Conservation (phyloP, 2,797 vertebrate species). For the Lepus oiostolus region DNA sequence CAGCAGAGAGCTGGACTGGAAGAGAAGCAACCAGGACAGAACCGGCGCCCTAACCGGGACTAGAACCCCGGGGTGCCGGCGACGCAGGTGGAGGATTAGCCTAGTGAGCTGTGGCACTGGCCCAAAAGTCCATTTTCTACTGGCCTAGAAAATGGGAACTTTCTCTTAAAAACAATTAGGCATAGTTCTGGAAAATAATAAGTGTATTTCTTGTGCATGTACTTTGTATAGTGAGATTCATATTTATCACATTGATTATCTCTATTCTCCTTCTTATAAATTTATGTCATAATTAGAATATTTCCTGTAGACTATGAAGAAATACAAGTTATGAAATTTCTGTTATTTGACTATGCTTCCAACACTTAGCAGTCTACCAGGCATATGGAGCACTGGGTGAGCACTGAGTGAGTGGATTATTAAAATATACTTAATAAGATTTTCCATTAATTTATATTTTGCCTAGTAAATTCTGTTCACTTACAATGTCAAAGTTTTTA, state of each 20-base stretch:
- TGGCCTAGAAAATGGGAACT: background rate
- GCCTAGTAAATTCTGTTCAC: constrained; percentile 9
- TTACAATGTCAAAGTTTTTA: constrained; percentile 30
- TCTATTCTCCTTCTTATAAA: background rate
- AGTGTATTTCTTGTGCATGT: background rate
- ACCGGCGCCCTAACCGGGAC: no score
- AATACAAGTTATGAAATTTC: constrained; percentile 1
- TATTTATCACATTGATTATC: background rate
- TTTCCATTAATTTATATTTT: background rate
- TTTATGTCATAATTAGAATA: constrained; percentile 12
- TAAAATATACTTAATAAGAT: background rate
- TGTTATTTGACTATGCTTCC: constrained; percentile 25
- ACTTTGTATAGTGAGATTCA: constrained; percentile 15
- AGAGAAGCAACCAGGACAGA: no score
- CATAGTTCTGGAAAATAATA: constrained; percentile 42
- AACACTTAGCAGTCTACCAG: background rate
- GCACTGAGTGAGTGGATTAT: background rate
- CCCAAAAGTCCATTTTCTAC: background rate
- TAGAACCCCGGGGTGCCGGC: no score
- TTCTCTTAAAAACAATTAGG: background rate
- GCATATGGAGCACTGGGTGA: background rate
- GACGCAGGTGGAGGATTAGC: no score
- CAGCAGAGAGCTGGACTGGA: no score
- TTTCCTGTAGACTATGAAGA: constrained; percentile 3
- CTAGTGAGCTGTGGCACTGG: background rate